These are phyloP conservation scores for Drosophila ironensis DNA, from an alignment of 1,140 invertebrate species.

Conservation along the genomic window DNA sequence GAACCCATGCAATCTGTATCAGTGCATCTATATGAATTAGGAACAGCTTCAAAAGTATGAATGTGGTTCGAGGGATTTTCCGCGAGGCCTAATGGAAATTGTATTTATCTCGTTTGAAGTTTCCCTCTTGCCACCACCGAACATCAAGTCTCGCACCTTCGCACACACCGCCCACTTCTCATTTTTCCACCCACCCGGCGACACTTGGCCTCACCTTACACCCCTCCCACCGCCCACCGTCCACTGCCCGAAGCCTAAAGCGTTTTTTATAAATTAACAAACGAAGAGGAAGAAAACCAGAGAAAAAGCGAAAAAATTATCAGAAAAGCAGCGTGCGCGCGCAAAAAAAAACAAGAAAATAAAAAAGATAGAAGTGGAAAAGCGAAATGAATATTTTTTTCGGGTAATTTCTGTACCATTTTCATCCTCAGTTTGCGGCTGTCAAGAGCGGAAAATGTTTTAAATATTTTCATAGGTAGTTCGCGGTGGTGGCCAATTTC, in stretches of 20 bases:
- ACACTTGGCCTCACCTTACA: slow-evolving; percentile 70
- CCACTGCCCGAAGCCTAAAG: slow-evolving; percentile 42
- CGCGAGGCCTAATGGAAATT: slow-evolving; percentile 75
- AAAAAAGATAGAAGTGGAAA: slow-evolving; percentile 21
- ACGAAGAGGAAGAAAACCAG: slow-evolving; percentile 42
- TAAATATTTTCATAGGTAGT: slow-evolving; percentile 57
- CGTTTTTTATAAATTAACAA: slow-evolving; percentile 80
- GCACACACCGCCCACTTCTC: not conserved
- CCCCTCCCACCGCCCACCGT: not conserved
- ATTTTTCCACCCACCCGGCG: slow-evolving; percentile 30
- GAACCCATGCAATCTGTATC: no score
- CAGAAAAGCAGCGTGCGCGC: slow-evolving; percentile 49
- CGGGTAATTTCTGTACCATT: slow-evolving; percentile 42
- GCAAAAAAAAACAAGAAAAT: no score
- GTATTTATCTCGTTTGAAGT: slow-evolving; percentile 80
- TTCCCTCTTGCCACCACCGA: slow-evolving; percentile 54
- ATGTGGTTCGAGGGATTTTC: slow-evolving; percentile 74
- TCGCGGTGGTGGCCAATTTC: slow-evolving; percentile 12
- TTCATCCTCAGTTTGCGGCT: slow-evolving; percentile 27
- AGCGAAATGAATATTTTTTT: slow-evolving; percentile 71
- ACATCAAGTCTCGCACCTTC: slow-evolving; percentile 22
- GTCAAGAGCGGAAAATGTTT: slow-evolving; percentile 38
- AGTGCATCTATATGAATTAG: slow-evolving; percentile 28
- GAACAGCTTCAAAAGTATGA: slow-evolving; percentile 50
- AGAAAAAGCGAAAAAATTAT: slow-evolving; percentile 61